These are phyloP conservation scores for Aeoliscus strigatus DNA, from an alignment of 2,797 vertebrate species.

Conservation along the genomic window DNA sequence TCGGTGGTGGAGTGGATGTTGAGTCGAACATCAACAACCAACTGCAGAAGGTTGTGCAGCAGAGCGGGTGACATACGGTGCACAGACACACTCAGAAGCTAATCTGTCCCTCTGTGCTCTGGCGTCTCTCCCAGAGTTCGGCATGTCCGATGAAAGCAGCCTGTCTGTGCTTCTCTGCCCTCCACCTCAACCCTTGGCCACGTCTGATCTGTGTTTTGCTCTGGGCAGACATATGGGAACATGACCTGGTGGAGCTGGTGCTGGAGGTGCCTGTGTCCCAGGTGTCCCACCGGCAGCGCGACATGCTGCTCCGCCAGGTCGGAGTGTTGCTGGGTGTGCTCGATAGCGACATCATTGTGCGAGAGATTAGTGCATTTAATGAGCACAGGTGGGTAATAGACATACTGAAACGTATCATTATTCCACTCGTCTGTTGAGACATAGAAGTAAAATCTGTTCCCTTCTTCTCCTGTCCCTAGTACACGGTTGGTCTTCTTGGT, in stretches of 20 bases:
- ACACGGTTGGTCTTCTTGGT: conserved; percentile 96
- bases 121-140: conserved; percentile 41
- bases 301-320: conserved; percentile 95
- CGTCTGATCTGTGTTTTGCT: not conserved
- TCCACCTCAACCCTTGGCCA: no score
- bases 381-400: conserved; percentile 83
- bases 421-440: no score
- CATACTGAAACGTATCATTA: not conserved
- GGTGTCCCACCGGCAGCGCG: conserved; percentile 89
- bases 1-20: no score
- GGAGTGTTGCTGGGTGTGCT: conserved; percentile 91
- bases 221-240: conserved; percentile 81
- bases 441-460: not conserved
- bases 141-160: conserved; percentile 22
- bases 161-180: conserved; percentile 3
- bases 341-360: conserved; percentile 92
- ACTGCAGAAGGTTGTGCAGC: conserved; percentile 28
- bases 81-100: conserved; percentile 34
- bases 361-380: conserved; percentile 89
- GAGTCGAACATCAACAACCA: no score
- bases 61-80: conserved; percentile 27
- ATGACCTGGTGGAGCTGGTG: conserved; percentile 92
- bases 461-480: conserved; percentile 63
- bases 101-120: conserved; percentile 36
- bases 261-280: conserved; percentile 88